A percentile compares a stretch with the other conserved stretches of the same genome.
Conservation (phyloP, 1,140 invertebrate species). For the Sarcophaga bullata region DNA sequence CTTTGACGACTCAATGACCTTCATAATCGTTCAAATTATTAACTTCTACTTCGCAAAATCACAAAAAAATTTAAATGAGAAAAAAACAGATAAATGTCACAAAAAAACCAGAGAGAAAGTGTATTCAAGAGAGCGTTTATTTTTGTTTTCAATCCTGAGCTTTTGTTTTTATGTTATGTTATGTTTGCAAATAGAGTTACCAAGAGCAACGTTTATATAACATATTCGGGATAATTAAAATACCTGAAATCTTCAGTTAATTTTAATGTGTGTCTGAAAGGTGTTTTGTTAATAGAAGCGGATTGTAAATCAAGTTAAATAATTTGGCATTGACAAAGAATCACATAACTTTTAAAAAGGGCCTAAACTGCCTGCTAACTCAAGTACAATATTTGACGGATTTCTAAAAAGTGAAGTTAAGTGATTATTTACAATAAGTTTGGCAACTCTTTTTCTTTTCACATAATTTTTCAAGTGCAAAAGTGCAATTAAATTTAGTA, state of each 20-base stretch:
- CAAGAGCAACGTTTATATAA: neutral
- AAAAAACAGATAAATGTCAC: neutral
- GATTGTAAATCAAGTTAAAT: no score
- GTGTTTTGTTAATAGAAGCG: no score
- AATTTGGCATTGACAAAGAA: no score
- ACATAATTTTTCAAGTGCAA: conserved; percentile 1
- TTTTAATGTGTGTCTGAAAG: no score
- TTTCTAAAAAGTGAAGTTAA: no score
- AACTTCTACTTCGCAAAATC: conserved; percentile 25
- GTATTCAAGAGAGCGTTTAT: neutral
- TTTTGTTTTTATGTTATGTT: neutral
- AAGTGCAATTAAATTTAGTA: neutral
- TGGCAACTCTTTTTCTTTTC: neutral
- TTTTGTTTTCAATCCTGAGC: neutral
- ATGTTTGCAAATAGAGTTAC: neutral
- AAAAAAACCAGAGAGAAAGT: neutral
- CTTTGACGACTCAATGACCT: conserved; percentile 59
- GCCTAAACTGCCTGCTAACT: no score
- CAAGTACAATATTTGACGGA: no score
- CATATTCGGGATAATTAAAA: no score
- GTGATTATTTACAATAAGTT: no score
- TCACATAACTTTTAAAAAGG: no score
- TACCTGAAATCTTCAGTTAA: no score
- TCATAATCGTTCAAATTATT: conserved; percentile 46
- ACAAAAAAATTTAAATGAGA: neutral